Evolutionary conservation across 2,113 vertebrate genomes (phyloP).

Genomic region (Myotis brandtii): DNA sequence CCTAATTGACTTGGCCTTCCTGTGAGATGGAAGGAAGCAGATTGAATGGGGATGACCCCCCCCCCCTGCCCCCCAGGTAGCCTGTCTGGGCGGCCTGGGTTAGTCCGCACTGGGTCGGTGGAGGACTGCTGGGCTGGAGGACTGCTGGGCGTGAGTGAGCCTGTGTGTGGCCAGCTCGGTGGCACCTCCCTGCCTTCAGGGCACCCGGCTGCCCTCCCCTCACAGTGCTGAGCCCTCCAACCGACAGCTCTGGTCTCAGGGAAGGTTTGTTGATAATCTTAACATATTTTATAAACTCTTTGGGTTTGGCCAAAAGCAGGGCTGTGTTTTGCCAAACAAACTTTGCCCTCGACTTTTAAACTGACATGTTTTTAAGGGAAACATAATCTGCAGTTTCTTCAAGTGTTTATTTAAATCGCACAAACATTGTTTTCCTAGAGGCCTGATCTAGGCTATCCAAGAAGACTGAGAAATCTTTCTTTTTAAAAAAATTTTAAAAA

Average conservation of each 20-base stretch:
- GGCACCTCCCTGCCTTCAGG: not conserved
- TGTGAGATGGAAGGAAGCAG: not conserved
- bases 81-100: not conserved
- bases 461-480: not conserved
- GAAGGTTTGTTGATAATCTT: conserved; percentile 29
- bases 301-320: not conserved
- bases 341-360: conserved; percentile 41
- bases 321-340: conserved; percentile 43
- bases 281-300: conserved; percentile 24
- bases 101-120: too few relatives aligned
- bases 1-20: not conserved
- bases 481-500: not conserved
- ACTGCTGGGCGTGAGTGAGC: too few relatives aligned
- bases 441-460: conserved; percentile 43
- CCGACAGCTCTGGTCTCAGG: not conserved
- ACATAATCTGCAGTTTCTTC: conserved; percentile 6
- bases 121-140: not conserved
- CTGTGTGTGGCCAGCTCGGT: fast-evolving
- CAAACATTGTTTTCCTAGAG: conserved; percentile 2
- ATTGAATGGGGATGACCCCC: not conserved
- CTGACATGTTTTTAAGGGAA: conserved; percentile 10
- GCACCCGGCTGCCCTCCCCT: not conserved
- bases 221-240: not conserved
- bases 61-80: too few relatives aligned
- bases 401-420: conserved; percentile 41